Evolutionary conservation across 2,113 vertebrate genomes (phyloP).

Genomic region (Tyrannus savana): DNA sequence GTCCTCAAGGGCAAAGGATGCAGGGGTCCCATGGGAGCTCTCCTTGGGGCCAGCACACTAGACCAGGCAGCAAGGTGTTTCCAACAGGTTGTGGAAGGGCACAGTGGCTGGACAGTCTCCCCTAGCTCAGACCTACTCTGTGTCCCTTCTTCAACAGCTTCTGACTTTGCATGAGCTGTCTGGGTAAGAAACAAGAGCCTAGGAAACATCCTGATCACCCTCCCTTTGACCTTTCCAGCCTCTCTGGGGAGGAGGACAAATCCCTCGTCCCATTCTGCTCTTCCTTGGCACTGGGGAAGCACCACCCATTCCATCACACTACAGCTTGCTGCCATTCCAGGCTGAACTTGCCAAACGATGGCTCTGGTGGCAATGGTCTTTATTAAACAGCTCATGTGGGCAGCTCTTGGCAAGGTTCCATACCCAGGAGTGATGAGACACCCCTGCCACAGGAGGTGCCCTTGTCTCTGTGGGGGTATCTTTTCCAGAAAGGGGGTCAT

Average conservation of each 20-base stretch:
- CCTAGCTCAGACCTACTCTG: background rate
- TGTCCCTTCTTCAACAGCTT: background rate
- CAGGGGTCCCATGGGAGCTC: background rate
- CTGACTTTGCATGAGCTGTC: background rate
- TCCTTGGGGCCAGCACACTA: background rate
- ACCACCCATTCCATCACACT: rapidly evolving
- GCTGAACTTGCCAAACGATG: background rate
- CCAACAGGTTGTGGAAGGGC: background rate
- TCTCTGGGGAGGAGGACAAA: background rate
- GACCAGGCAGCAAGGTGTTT: background rate
- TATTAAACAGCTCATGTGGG: background rate
- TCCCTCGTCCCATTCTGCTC: background rate
- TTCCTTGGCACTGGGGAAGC: background rate
- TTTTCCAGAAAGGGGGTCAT: background rate
- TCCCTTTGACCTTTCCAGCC: background rate
- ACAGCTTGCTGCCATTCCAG: background rate
- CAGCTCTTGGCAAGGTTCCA: background rate
- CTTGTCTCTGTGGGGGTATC: background rate
- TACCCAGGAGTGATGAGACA: background rate
- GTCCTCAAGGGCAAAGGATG: background rate
- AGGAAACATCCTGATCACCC: background rate
- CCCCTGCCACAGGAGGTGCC: background rate
- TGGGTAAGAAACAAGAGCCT: background rate
- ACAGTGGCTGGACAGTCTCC: background rate
- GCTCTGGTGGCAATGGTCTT: background rate